Evolutionary conservation across 2,888 invertebrate genomes (phyloP), one percentile per base, ranked within the genome.

Genomic region (Clunio marinus): DNA sequence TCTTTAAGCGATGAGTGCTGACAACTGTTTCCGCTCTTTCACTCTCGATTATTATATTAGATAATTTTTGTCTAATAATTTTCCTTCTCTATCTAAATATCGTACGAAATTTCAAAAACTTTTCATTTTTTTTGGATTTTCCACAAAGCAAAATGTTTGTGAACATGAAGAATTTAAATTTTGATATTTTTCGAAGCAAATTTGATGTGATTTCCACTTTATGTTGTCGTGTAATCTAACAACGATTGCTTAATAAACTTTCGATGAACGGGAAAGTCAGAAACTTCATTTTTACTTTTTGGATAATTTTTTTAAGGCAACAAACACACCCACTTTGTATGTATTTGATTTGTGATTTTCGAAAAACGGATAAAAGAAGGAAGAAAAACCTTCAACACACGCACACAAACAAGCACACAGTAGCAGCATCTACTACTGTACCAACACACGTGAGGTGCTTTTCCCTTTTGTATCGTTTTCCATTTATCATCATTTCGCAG

Each of bases 291-390:
- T n/a, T 57, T 57, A 20, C 46, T 2, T 17, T 57, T 20, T 27
- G 46, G 27, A 25, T 32, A 55, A 55, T 32, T 55, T 66, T 63
- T 66, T 45, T 57, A 28, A 55, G 66, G 66, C 66, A 66, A 66
- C 73, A 74, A 73, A 74, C 73, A 74, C 74, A 73, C 74, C 74
- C 74, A 74, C 73, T 73, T 74, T 62, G 45, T 41, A 70, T 72
- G 65, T 68, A 27, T 65, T 65, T 68, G 60, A 68, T 69, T 69
- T 68, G 68, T 70, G 62, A 57, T 63, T 60, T 68, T 68, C 45
- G 45, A 60, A 68, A 68, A 46, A 59, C 25, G 28, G 25, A 59
- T 68, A 45, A 68, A 58, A 46, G 28, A 68, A 45, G 59, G 17
- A 68, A 68, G 20, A 17, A 37, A 15, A 68, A 22, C n/a, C 20